These are phyloP conservation scores for Nycticryphes semicollaris DNA, from an alignment of 2,113 vertebrate species.

Conservation along the genomic window DNA sequence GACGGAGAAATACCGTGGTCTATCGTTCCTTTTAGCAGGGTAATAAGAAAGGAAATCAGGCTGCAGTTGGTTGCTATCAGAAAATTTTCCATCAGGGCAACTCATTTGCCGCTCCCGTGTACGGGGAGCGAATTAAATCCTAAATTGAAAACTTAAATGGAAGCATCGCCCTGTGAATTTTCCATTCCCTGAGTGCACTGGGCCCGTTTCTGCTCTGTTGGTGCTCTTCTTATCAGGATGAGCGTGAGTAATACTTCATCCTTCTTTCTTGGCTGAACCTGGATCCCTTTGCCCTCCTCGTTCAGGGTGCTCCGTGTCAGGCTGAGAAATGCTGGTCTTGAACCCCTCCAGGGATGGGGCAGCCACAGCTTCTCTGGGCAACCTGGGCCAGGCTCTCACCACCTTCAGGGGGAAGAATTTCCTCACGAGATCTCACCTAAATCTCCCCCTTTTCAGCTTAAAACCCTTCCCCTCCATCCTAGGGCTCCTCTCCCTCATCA, in stretches of 20 bases:
- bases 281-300: background rate
- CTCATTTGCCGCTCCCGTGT: background rate
- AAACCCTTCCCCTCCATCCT: no score
- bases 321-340: background rate
- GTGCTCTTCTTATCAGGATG: background rate
- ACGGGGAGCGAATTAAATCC: background rate
- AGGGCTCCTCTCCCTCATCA: no score
- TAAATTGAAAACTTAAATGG: background rate
- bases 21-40: background rate
- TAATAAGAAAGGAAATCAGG: background rate
- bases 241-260: background rate
- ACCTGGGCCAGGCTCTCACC: background rate
- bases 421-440: no score
- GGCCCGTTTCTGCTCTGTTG: background rate
- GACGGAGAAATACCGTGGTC: background rate
- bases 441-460: no score
- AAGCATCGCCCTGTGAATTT: background rate
- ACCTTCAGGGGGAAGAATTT: no score
- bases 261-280: background rate
- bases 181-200: background rate
- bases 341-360: background rate
- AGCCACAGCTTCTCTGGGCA: no score
- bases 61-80: background rate
- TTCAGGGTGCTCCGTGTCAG: background rate
- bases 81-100: background rate